These are phyloP conservation scores for Gerris lacustris DNA, from an alignment of 2,888 invertebrate genomes.

Conservation along the genomic window DNA sequence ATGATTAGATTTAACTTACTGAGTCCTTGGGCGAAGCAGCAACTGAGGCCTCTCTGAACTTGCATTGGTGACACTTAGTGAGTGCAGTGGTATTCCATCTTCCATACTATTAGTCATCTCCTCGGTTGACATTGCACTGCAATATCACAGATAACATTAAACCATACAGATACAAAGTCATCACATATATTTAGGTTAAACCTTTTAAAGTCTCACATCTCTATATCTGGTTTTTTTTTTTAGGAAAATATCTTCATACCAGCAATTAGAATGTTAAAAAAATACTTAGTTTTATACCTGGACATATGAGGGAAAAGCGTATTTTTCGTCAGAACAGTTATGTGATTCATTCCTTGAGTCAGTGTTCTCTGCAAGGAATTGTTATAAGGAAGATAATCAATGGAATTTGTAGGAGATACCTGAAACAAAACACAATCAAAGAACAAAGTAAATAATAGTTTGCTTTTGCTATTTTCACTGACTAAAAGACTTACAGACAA, in stretches of 20 bases:
- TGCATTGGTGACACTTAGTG: constrained; percentile 54
- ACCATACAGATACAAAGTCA: no score
- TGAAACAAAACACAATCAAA: constrained; percentile 28
- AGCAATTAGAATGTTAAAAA: no score
- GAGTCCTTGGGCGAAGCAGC: constrained; percentile 38
- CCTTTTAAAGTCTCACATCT: constrained; percentile 4
- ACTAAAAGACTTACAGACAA: no score
- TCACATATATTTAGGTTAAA: no score
- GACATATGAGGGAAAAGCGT: constrained; percentile 38
- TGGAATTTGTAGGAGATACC: constrained; percentile 42
- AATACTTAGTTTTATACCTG: not conserved
- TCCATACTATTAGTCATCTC: constrained; percentile 41
- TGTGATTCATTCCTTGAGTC: constrained; percentile 46
- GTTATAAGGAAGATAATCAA: constrained; percentile 47
- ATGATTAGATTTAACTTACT: no score
- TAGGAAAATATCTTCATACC: no score
- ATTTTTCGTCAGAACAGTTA: constrained; percentile 42
- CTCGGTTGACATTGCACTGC: constrained; percentile 33
- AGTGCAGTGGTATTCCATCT: constrained; percentile 58
- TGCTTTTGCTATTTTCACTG: no score
- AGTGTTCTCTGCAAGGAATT: constrained; percentile 42
- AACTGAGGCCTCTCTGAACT: constrained; percentile 48
- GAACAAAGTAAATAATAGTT: constrained; percentile 1
- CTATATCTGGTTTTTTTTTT: no score
- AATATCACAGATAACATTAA: constrained; percentile 4